A percentile compares a stretch with the other conserved stretches of the same genome.
Evolutionary conservation across 2,888 invertebrate species (phyloP).

Genomic region (Elysia crispata): DNA sequence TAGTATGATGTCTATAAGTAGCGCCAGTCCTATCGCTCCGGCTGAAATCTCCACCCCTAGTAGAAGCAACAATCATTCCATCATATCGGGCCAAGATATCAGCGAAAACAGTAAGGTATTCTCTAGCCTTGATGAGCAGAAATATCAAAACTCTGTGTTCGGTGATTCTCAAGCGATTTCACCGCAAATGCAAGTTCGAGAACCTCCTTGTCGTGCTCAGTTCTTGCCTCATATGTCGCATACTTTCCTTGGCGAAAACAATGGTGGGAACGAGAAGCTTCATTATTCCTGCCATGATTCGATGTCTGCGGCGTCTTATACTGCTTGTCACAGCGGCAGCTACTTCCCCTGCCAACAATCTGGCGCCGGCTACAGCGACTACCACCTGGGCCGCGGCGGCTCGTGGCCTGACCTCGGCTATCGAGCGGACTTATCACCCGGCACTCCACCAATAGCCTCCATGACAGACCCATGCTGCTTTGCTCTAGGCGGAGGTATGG

Average conservation of each 20-base stretch:
- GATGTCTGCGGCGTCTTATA: neutral
- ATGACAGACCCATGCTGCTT: conserved; percentile 27
- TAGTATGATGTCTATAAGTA: conserved; percentile 38
- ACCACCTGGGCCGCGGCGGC: conserved; percentile 28
- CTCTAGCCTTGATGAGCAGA: neutral
- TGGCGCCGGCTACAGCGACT: conserved; percentile 46
- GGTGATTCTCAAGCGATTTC: conserved; percentile 5
- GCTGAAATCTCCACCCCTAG: conserved; percentile 23
- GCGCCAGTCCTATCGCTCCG: conserved; percentile 41
- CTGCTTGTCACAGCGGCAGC: neutral
- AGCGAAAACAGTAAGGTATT: neutral
- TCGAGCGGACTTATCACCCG: conserved; percentile 33
- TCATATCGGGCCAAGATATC: conserved; percentile 6
- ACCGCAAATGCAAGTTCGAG: neutral
- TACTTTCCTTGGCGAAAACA: neutral
- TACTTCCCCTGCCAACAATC: conserved; percentile 43
- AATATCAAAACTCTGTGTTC: conserved; percentile 30
- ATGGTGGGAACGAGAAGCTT: conserved; percentile 6
- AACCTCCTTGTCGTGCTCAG: conserved; percentile 6
- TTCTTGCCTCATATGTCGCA: conserved; percentile 7
- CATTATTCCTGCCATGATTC: neutral
- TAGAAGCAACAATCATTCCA: conserved; percentile 25
- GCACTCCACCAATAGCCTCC: conserved; percentile 21
- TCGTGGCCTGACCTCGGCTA: conserved; percentile 46
- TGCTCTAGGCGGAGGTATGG: neutral